These are phyloP conservation scores for Aegithalos caudatus DNA, from an alignment of 2,113 vertebrate species.

Conservation along the genomic window DNA sequence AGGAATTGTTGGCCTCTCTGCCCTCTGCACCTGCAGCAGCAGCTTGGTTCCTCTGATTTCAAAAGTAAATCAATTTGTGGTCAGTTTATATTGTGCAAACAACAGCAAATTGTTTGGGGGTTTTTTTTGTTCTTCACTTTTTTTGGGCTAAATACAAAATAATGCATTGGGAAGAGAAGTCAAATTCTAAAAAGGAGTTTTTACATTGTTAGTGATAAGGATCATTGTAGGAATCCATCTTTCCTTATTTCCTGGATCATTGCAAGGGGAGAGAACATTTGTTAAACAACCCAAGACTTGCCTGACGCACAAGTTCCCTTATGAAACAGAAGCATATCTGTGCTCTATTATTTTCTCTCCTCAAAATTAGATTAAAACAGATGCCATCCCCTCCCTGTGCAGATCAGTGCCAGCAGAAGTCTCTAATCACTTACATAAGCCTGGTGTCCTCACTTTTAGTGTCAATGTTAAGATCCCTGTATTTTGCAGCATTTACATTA, in stretches of 20 bases:
- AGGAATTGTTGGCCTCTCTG: not conserved
- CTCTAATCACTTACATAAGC: not conserved
- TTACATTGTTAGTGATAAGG: not conserved
- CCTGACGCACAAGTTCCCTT: not conserved
- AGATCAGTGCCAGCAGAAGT: conserved; percentile 1
- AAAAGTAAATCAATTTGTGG: not conserved
- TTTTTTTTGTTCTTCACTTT: not conserved
- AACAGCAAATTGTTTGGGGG: not conserved
- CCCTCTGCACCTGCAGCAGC: not conserved
- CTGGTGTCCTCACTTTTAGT: not conserved
- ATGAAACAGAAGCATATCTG: not conserved
- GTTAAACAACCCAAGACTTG: not conserved
- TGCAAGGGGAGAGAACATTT: not conserved
- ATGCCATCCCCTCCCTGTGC: not conserved
- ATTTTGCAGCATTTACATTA: not conserved
- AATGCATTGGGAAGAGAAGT: not conserved
- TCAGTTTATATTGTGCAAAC: not conserved
- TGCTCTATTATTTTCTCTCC: conserved; percentile 13
- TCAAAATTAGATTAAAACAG: conserved; percentile 41
- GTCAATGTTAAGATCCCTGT: not conserved
- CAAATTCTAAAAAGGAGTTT: not conserved
- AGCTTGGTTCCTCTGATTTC: not conserved
- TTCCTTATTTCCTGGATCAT: not conserved
- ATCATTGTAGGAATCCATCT: not conserved
- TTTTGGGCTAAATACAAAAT: not conserved